These are phyloP conservation scores for Brachyopa scutellaris DNA, from an alignment of 2,888 invertebrate genomes.

Conservation along the genomic window DNA sequence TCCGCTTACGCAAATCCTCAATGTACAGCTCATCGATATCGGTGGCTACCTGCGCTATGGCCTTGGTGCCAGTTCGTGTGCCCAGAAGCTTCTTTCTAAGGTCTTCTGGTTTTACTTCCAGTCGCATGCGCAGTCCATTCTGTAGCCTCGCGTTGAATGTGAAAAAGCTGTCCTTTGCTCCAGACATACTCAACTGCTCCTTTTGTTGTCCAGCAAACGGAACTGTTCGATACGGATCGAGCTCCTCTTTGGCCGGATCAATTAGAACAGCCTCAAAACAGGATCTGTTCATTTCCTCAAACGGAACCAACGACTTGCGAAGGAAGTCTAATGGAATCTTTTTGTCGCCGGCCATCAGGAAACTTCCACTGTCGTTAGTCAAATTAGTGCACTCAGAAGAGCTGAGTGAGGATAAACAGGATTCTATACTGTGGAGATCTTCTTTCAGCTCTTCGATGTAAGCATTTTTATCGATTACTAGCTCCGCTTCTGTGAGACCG, in stretches of 20 bases:
- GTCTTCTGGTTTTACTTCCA: constrained; percentile 77
- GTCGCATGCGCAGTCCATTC: constrained; percentile 78
- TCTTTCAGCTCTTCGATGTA: constrained; percentile 77
- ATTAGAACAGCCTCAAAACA: constrained; percentile 77
- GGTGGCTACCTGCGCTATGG: constrained; percentile 77
- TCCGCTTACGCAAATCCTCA: constrained; percentile 78
- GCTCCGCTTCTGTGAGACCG: background rate
- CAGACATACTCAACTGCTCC: constrained; percentile 76
- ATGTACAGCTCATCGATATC: constrained; percentile 81
- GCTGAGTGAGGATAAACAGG: constrained; percentile 78
- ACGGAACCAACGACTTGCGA: constrained; percentile 80
- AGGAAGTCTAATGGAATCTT: constrained; percentile 80
- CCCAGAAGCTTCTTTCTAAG: constrained; percentile 77
- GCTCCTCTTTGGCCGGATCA: constrained; percentile 76
- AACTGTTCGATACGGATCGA: constrained; percentile 77
- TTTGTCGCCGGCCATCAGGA: constrained; percentile 77
- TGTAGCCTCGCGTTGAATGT: constrained; percentile 79
- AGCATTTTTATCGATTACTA: constrained; percentile 75
- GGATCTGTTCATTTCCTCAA: constrained; percentile 79
- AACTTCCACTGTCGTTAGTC: constrained; percentile 81
- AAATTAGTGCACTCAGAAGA: constrained; percentile 81
- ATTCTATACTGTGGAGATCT: constrained; percentile 80
- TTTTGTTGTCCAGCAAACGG: constrained; percentile 79
- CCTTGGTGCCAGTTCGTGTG: constrained; percentile 72
- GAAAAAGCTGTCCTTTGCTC: constrained; percentile 78